Percentiles rank a stretch among this genome's conserved stretches.
These are phyloP conservation scores for Ditula angustiorana DNA, from an alignment of 2,888 invertebrate species.

Conservation along the genomic window DNA sequence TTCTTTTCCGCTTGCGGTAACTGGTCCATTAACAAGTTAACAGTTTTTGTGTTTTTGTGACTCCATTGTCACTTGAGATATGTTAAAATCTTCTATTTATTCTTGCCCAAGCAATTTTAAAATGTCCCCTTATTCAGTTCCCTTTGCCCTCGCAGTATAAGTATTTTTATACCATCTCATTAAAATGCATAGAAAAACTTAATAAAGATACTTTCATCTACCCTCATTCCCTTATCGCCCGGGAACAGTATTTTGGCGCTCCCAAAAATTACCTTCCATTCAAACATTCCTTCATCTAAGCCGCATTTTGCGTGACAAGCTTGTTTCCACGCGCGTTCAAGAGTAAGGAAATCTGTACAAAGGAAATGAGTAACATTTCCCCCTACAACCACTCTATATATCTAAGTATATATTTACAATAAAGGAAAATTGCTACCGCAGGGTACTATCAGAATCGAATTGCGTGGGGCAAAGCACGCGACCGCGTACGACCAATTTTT, in stretches of 20 bases:
- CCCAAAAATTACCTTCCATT: neutral
- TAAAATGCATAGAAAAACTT: slow-evolving; percentile 48
- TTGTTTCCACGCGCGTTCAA: slow-evolving; percentile 13
- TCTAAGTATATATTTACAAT: slow-evolving; percentile 60
- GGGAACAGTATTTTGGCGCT: slow-evolving; percentile 29
- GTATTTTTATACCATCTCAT: slow-evolving; percentile 43
- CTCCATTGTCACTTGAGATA: slow-evolving; percentile 12
- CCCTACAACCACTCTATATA: slow-evolving; percentile 42
- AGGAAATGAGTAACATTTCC: slow-evolving; percentile 67
- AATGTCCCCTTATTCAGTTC: slow-evolving; percentile 15
- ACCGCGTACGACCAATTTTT: slow-evolving; percentile 50
- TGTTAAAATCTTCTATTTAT: no score
- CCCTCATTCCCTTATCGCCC: slow-evolving; percentile 47
- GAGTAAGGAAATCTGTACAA: slow-evolving; percentile 23
- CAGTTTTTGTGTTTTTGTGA: slow-evolving; percentile 25
- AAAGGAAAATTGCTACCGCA: slow-evolving; percentile 76
- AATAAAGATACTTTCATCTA: slow-evolving; percentile 37
- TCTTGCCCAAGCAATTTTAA: no score
- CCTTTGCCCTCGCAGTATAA: slow-evolving; percentile 20
- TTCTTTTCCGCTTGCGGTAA: slow-evolving; percentile 17
- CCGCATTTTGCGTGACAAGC: slow-evolving; percentile 11
- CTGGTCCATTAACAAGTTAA: slow-evolving; percentile 34
- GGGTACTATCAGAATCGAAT: slow-evolving; percentile 67
- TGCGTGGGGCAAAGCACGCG: slow-evolving; percentile 68
- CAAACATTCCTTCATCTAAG: slow-evolving; percentile 19